These are phyloP conservation scores for Lacerta viridis DNA, from an alignment of 2,797 vertebrate species.

Conservation along the genomic window DNA sequence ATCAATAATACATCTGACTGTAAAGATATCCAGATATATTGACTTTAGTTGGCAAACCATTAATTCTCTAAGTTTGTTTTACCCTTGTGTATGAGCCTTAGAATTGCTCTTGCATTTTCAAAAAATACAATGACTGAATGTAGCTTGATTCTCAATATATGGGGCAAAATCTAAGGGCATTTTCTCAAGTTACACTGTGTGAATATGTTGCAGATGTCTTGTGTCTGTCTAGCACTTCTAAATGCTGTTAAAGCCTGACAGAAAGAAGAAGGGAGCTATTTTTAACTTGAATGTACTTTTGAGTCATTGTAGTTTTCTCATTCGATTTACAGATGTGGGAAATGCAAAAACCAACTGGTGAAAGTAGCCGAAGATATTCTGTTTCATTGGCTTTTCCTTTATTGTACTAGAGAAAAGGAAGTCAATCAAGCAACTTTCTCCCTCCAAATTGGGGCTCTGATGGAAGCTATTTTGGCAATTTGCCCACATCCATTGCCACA, in stretches of 20 bases:
- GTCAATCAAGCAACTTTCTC: background rate
- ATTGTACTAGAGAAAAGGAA: background rate
- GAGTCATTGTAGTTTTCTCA: constrained; percentile 39
- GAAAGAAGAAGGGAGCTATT: constrained; percentile 31
- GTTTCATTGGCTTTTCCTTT: constrained; percentile 1
- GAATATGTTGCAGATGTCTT: constrained; percentile 3
- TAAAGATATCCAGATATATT: background rate
- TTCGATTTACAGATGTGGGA: constrained; percentile 40
- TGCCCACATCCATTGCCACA: constrained; percentile 12
- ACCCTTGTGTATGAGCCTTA: background rate
- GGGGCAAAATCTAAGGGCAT: constrained; percentile 15
- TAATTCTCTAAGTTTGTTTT: constrained; percentile 19
- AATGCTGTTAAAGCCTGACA: constrained; percentile 21
- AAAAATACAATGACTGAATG: background rate
- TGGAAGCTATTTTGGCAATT: background rate
- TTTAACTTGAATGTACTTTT: constrained; percentile 36
- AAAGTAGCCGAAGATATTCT: constrained; percentile 9
- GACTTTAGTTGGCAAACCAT: background rate
- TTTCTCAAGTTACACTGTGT: constrained; percentile 22
- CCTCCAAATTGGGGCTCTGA: background rate
- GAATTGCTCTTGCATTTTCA: background rate
- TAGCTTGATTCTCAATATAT: background rate
- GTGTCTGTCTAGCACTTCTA: constrained; percentile 13
- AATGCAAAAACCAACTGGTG: constrained; percentile 12
- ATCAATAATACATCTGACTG: background rate